Evolutionary conservation across 2,113 vertebrate species (phyloP), one percentile per base, ranked within the genome.

Genomic region (Polypterus bichir): DNA sequence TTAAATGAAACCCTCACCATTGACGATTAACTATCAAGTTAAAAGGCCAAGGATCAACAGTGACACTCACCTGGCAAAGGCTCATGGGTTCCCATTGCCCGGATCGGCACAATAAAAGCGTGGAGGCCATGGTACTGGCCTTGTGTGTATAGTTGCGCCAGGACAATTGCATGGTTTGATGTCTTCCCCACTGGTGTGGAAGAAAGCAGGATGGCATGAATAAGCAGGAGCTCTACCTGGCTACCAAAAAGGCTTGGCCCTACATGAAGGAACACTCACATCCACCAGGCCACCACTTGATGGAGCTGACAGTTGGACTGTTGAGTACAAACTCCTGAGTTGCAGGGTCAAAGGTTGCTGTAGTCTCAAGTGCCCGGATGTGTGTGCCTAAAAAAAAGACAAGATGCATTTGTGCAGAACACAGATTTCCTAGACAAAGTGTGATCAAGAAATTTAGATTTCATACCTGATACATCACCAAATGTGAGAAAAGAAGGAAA

Each of bases 251-350:
- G 27, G 27, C 27, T 27, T 27, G 27, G 27, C 27, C 27, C 27
- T 27, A 57, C 52, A 8, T 27, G 3, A 47, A n/a, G 5, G 62
- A 9, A 45, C 62, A 89, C 96, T 92, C 82, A 99, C 96, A 82
- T 75, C 93, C 96, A 61, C 96, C 96, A 5, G 96, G 93, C 96
- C 96, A 99, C 96, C 96, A 99, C 68, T 99, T 99, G 71, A 97
- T 97, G 64, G 96, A 98, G 66, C 90, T 93, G 72, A 99, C 83
- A 1, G 96, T 98, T 48, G 96, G 96, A 68, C 91, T 94, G 77
- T 99, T 93, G 62, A 99, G 70, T 54, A 98, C 87, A 74, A 99
- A 99, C 73, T 98, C 93, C 70, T 98, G 91, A 0, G 93, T 94
- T 53, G 87, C 71, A 4, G 94, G 88, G 68, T 99, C 93, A 0